A percentile compares a stretch with the other conserved stretches of the same genome.
Conservation (phyloP, 2,888 invertebrate species). For the Drosophila hawaiiensis region DNA sequence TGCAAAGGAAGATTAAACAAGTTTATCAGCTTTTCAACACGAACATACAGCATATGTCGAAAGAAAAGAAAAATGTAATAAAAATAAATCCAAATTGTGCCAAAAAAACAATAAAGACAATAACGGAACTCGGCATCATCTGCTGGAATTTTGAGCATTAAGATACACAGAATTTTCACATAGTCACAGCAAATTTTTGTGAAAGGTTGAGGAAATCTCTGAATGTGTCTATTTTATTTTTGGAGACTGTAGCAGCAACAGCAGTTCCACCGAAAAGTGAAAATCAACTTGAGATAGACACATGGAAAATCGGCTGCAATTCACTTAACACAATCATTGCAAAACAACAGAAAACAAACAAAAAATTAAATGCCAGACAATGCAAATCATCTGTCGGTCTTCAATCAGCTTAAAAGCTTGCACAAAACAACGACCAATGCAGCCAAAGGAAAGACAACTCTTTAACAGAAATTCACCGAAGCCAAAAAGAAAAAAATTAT, state of each 20-base stretch:
- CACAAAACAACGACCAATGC: not conserved
- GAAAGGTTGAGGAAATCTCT: conserved; percentile 7
- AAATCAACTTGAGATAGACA: conserved; percentile 12
- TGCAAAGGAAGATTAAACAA: conserved; percentile 20
- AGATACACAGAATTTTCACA: conserved; percentile 6
- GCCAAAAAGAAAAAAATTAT: not conserved
- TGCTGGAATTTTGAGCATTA: conserved; percentile 47
- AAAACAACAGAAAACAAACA: not conserved
- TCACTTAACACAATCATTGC: conserved; percentile 42
- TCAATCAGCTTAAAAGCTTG: conserved; percentile 70
- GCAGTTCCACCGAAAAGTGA: not conserved
- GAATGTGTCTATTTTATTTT: conserved; percentile 39
- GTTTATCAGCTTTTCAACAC: conserved; percentile 37
- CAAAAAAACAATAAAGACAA: conserved; percentile 30
- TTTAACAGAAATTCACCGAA: not conserved
- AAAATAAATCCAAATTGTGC: conserved; percentile 74
- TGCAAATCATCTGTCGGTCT: conserved; percentile 67
- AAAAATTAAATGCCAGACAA: conserved; percentile 35
- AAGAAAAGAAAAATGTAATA: conserved; percentile 25
- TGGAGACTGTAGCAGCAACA: conserved; percentile 27
- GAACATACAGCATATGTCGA: conserved; percentile 4
- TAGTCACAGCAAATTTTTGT: conserved; percentile 6
- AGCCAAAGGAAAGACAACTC: conserved; percentile 7
- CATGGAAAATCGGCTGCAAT: conserved; percentile 29
- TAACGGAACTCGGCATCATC: conserved; percentile 15